phyloP scores from a whole-genome alignment of 2,888 invertebrate species.

The Mesopsocus fuscifrons region DNA sequence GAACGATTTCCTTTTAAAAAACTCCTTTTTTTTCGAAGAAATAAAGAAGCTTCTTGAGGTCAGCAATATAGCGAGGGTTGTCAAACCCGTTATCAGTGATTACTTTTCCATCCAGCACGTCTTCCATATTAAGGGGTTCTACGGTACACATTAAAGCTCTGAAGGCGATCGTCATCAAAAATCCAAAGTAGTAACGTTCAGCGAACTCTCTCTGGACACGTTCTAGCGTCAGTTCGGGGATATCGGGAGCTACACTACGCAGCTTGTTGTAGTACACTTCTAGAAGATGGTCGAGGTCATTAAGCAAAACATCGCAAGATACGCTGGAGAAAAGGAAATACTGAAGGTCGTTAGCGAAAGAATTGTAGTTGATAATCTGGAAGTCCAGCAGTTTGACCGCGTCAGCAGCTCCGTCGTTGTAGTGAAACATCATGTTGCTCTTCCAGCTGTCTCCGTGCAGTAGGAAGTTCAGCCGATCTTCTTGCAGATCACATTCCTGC shows the following conservation, averaged over 20 bases:
- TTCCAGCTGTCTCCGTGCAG: slow-evolving; percentile 1
- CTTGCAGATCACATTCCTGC: neutral
- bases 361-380: slow-evolving; percentile 8
- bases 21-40: neutral
- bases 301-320: neutral
- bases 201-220: neutral
- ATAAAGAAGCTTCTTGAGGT: neutral
- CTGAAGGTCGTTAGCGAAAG: neutral
- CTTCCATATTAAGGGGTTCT: neutral
- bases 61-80: neutral
- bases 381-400: neutral
- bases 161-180: neutral
- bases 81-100: neutral
- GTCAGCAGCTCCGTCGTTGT: neutral
- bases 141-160: neutral
- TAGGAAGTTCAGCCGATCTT: neutral
- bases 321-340: slow-evolving; percentile 3
- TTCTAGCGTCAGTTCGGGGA: neutral
- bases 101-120: neutral
- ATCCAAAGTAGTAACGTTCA: neutral
- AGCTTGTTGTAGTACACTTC: neutral
- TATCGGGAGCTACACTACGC: neutral
- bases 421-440: slow-evolving; percentile 3
- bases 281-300: neutral
- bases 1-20: too few relatives aligned